Base-by-base conservation (phyloP, 2,888 invertebrate genomes). In the Netelia inedita region DNA sequence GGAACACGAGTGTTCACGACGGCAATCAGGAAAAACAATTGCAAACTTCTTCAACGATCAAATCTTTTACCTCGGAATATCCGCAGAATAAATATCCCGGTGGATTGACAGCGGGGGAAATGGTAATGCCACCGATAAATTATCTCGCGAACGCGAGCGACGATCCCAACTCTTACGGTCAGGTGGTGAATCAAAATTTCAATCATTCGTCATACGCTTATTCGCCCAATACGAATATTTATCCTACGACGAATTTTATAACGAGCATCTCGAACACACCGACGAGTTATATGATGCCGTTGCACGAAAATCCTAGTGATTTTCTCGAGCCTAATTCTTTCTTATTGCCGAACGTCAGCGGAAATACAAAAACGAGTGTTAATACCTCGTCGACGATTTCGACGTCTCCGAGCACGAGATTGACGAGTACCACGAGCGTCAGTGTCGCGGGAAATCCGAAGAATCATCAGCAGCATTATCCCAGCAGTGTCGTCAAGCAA, bases 141-240 rank as follows among this genome's bases (percentile, higher is more conserved):
- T 94, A 93, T 73, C 93, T 94, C 28, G 88, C 93, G 0, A 93
- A 93, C 19, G 86, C 92, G 0, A 55, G 16, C 10, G 93, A 93
- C 1, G 93, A 93, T 35, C 89, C 89, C 0, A 89, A 89, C 5
- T 91, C 92, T 11, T 93, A 94, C 21, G 91, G 93, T 0, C 93
- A 93, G 83, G 90, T 92, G 72, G 91, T 93, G n/a, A 93, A 93
- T 85, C 93, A 93, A 50, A 93, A 93, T 79, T 93, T 93, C 53
- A 93, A 93, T 72, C 91, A 90, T 43, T 91, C 93, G 0, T 87
- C 89, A 0, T 94, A 94, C 71, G 86, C 92, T 0, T 94, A 93
- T 66, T 90, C 93, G 0, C 91, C 93, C 0, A 93, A 93, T 50
- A 87, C 93, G 0, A 93, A 93, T 76, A 93, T 93, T 21, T 94